phyloP scores from a whole-genome alignment of 2,113 vertebrate genomes.

The Condylura cristata region DNA sequence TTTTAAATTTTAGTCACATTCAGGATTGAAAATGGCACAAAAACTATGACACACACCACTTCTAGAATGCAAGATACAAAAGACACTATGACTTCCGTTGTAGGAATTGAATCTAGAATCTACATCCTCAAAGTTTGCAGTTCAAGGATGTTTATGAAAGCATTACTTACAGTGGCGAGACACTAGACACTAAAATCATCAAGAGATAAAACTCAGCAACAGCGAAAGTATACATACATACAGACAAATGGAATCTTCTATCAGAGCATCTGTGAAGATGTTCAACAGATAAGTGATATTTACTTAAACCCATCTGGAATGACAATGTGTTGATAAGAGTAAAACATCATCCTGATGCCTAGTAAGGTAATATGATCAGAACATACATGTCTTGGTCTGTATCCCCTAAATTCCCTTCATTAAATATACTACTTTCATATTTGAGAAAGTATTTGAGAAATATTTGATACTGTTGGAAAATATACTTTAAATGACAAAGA shows the following conservation, averaged over 20 bases:
- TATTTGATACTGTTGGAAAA: not conserved
- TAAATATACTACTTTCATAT: not conserved
- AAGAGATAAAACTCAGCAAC: not conserved
- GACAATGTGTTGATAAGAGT: not conserved
- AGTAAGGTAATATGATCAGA: not conserved
- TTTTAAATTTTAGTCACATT: not conserved
- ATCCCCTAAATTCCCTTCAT: not conserved
- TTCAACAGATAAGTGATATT: not conserved
- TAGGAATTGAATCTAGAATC: not conserved
- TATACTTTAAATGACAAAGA: not conserved
- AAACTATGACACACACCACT: not conserved
- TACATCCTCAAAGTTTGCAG: not conserved
- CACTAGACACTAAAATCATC: not conserved
- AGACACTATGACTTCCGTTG: not conserved
- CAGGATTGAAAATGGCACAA: not conserved
- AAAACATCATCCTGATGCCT: not conserved
- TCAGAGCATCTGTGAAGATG: not conserved
- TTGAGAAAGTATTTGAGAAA: not conserved
- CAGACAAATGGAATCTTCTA: too few relatives aligned
- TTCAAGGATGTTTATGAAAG: not conserved
- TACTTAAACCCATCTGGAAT: not conserved
- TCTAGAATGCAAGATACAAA: constrained; percentile 1
- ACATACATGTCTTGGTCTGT: not conserved
- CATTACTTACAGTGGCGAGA: not conserved
- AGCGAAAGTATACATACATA: not conserved